Base-by-base conservation (phyloP, 2,797 vertebrate genomes). In the Protosalanx chinensis region DNA sequence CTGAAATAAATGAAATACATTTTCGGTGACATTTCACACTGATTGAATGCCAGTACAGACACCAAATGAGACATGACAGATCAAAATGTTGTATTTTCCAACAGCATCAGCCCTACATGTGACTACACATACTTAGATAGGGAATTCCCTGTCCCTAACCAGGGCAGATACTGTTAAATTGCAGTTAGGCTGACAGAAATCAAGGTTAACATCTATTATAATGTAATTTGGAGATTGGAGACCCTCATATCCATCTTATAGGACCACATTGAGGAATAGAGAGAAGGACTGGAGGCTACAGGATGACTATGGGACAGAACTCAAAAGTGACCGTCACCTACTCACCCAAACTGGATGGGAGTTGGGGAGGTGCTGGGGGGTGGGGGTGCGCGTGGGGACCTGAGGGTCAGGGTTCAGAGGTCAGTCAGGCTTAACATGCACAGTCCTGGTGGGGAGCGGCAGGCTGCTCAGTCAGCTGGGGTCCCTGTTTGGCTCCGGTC, bases 401-500 rank as follows among this genome's bases (percentile, higher is more conserved):
- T 41, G 59, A 23, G 67, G 30, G 73, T 65, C 58, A 64, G 74
- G 69, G 20, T 20, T 29, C 16, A 46, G 71, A 66, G 32, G 56
- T 37, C 30, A 70, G 82, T 81, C 68, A 81, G 68, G 81, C 91
- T 92, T 94, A 97, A 91, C 96, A 97, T 89, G 95, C 96, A 74
- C 96, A 97, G 92, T 97, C 96, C 93, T 97, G 96, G 82, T 95
- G 95, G 1, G 95, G 95, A 1, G 96, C 93, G 0, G 93, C 91
- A 1, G 95, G 94, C 90, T 96, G 95, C 92, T 98, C 97, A 20
- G 92, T 96, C 82, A 98, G 95, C 88, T 97, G 96, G 4, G 96
- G 96, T 23, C 96, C 97, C 88, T 95, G 96, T 90, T 98, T 98
- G 91, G 93, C 93, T 6, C 96, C 96, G 0, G 97, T 97, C 75